Conservation (phyloP, 2,113 vertebrate species). For the Ictidomys tridecemlineatus region DNA sequence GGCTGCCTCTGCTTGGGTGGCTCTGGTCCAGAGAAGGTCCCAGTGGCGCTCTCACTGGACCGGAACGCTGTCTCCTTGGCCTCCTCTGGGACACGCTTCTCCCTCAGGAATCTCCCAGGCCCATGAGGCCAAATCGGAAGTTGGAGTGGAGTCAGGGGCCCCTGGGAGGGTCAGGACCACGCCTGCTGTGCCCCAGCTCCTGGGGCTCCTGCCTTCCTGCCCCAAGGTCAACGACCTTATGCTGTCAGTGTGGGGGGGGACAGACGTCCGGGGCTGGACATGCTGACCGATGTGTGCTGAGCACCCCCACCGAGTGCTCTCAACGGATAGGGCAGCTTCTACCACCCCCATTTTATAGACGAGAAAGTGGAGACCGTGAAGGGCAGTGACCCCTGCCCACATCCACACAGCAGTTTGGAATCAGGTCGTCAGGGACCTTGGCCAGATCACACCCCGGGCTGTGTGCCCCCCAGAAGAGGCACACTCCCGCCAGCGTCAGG, state of each 20-base stretch:
- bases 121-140: rapidly evolving
- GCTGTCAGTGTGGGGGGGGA: rapidly evolving
- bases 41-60: rapidly evolving
- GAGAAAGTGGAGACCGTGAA: not conserved
- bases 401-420: rapidly evolving
- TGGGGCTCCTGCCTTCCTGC: not conserved
- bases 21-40: not conserved
- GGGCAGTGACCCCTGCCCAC: rapidly evolving
- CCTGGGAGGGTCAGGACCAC: rapidly evolving
- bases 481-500: not conserved
- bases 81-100: rapidly evolving
- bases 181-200: not conserved
- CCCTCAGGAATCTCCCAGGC: not conserved
- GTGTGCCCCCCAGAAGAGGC: rapidly evolving
- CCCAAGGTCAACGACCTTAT: not conserved
- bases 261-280: not conserved
- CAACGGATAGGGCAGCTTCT: not conserved
- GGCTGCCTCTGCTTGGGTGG: rapidly evolving
- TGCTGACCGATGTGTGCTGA: rapidly evolving
- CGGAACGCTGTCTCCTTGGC: rapidly evolving
- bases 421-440: not conserved
- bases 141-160: rapidly evolving
- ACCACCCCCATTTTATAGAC: rapidly evolving
- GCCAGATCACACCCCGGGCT: not conserved
- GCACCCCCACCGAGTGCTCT: not conserved